Evolutionary conservation across 53 echinoderm and acorn worm genomes (phyloP).

Genomic region (Zoroaster sp.): DNA sequence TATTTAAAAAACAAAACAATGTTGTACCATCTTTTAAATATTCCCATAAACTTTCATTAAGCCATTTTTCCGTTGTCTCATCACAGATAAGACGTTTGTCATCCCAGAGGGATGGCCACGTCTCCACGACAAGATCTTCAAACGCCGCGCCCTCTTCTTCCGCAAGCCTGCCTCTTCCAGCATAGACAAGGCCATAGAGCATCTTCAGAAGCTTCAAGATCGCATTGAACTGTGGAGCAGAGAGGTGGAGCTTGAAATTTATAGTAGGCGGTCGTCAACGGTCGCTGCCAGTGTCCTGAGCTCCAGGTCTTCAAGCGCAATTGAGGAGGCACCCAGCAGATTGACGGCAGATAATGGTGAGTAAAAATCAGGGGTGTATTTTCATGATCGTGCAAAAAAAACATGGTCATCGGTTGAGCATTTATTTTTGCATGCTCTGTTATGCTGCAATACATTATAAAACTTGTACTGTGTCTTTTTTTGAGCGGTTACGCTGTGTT

Average conservation of each 20-base stretch:
- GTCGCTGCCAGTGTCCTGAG: conserved; percentile 20
- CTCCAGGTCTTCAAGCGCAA: conserved; percentile 26
- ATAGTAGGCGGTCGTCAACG: conserved; percentile 71
- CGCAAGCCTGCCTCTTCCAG: conserved; percentile 80
- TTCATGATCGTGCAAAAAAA: background rate
- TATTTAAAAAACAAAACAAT: no score
- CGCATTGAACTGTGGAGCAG: conserved; percentile 92
- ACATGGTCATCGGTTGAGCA: background rate
- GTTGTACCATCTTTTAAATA: no score
- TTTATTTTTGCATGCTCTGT: background rate
- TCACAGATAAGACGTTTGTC: conserved; percentile 70
- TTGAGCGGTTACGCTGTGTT: no score
- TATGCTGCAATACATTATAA: no score
- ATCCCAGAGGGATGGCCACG: conserved; percentile 94
- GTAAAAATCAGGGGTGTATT: background rate
- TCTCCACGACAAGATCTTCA: conserved; percentile 89
- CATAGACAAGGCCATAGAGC: conserved; percentile 77
- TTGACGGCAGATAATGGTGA: conserved; percentile 1
- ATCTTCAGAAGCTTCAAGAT: conserved; percentile 85
- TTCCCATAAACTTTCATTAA: no score
- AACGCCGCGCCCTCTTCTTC: conserved; percentile 77
- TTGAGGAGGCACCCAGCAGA: background rate
- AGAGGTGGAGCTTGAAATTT: conserved; percentile 91
- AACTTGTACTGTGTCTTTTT: no score
- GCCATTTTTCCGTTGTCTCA: no score